phyloP scores from a whole-genome alignment of 2,888 invertebrate genomes.

The Coelogynopora nodosa region DNA sequence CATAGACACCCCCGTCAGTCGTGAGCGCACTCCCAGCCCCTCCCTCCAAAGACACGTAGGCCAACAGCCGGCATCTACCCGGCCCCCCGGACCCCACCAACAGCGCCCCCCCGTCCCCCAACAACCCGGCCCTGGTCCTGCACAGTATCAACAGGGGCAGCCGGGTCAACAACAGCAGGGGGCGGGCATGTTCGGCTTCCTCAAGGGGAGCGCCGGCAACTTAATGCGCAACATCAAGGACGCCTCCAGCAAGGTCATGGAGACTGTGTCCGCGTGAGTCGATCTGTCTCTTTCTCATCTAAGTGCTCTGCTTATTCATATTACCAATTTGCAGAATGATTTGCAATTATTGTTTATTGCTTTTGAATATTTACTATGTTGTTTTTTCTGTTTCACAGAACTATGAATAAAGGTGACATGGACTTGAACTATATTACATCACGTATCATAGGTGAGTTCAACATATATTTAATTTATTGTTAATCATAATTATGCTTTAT shows the following conservation, averaged over 20 bases:
- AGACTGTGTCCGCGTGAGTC: conserved; percentile 68
- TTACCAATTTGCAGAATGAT: too few relatives aligned
- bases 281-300: too few relatives aligned
- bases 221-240: conserved; percentile 87
- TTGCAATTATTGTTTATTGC: neutral
- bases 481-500: too few relatives aligned
- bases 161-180: neutral
- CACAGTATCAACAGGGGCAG: neutral
- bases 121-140: neutral
- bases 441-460: conserved; percentile 67
- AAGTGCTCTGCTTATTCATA: too few relatives aligned
- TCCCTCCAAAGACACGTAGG: neutral
- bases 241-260: conserved; percentile 91
- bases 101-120: neutral
- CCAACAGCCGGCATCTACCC: neutral
- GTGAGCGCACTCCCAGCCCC: neutral
- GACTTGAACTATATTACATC: conserved; percentile 89
- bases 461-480: too few relatives aligned
- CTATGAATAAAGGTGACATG: conserved; percentile 67
- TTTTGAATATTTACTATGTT: neutral
- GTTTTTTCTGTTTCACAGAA: conserved; percentile 51
- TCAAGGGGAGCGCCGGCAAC: conserved; percentile 73
- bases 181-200: conserved; percentile 68
- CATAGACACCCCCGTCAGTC: too few relatives aligned
- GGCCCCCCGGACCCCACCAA: neutral